Evolutionary conservation across 2,888 invertebrate species (phyloP).

Genomic region (Aromia moschata): DNA sequence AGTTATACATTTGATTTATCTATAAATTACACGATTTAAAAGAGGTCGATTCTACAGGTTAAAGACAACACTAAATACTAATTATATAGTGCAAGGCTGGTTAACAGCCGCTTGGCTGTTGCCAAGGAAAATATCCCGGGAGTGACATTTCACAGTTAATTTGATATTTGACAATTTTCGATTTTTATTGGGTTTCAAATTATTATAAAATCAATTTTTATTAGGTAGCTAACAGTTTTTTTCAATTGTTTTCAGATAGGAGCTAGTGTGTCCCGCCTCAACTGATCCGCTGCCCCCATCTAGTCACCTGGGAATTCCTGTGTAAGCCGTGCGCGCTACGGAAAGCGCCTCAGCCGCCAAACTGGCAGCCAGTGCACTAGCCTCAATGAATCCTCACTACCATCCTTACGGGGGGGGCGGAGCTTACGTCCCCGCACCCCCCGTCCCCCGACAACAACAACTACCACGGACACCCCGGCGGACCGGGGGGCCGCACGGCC

Average conservation of each 20-base stretch:
- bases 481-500: conserved; percentile 64
- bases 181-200: too few relatives aligned
- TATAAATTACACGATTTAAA: too few relatives aligned
- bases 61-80: too few relatives aligned
- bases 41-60: too few relatives aligned
- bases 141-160: too few relatives aligned
- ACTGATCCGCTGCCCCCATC: neutral
- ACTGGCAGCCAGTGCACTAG: conserved; percentile 85
- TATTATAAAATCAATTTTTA: too few relatives aligned
- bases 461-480: conserved; percentile 64
- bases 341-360: conserved; percentile 68
- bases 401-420: conserved; percentile 78
- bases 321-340: conserved; percentile 42
- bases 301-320: conserved; percentile 19
- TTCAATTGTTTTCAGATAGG: conserved; percentile 10
- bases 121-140: too few relatives aligned
- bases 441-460: conserved; percentile 78
- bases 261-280: conserved; percentile 4
- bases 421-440: conserved; percentile 81
- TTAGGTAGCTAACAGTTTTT: too few relatives aligned
- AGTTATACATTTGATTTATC: too few relatives aligned
- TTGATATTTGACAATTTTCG: too few relatives aligned
- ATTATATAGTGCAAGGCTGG: too few relatives aligned
- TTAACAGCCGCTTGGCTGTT: too few relatives aligned
- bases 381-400: conserved; percentile 92